These are phyloP conservation scores for Andrena trimmerana DNA, from an alignment of 2,888 invertebrate genomes.

Conservation along the genomic window DNA sequence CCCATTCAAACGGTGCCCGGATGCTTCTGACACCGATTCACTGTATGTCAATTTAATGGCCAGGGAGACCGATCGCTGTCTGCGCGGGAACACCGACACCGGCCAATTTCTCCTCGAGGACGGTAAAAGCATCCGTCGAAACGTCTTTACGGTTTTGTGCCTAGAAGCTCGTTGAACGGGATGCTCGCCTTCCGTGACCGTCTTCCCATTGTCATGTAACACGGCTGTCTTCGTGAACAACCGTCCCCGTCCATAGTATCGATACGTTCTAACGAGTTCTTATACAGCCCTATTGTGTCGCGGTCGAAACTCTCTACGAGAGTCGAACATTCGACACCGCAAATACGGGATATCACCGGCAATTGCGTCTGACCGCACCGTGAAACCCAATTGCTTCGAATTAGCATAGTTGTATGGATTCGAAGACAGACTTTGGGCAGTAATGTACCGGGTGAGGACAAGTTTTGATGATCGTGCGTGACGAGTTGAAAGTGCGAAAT, in stretches of 20 bases:
- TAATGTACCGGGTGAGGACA: background rate
- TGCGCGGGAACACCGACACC: slow-evolving; percentile 6
- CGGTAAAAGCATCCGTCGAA: slow-evolving; percentile 4
- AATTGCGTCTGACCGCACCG: slow-evolving; percentile 20
- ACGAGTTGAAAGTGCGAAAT: no score
- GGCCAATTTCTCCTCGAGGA: slow-evolving; percentile 30
- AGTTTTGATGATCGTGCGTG: background rate
- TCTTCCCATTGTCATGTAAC: slow-evolving; percentile 32
- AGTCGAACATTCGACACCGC: slow-evolving; percentile 25
- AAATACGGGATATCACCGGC: background rate
- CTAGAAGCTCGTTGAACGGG: slow-evolving; percentile 14
- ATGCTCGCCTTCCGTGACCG: slow-evolving; percentile 27
- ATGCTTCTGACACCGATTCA: slow-evolving; percentile 76
- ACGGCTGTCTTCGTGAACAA: slow-evolving; percentile 21
- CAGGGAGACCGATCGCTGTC: slow-evolving; percentile 31
- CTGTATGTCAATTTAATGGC: slow-evolving; percentile 73
- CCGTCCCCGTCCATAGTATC: slow-evolving; percentile 2
- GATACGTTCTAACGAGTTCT: slow-evolving; percentile 54
- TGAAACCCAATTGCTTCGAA: slow-evolving; percentile 30
- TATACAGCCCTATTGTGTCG: slow-evolving; percentile 31
- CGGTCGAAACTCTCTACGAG: slow-evolving; percentile 14
- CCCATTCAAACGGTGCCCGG: slow-evolving; percentile 56
- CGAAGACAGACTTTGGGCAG: background rate
- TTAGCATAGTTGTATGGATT: slow-evolving; percentile 27
- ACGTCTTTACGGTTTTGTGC: slow-evolving; percentile 10